Evolutionary conservation across 1,140 invertebrate species (phyloP), one percentile per base, ranked within the genome.

Genomic region (Diorhabda carinulata): DNA sequence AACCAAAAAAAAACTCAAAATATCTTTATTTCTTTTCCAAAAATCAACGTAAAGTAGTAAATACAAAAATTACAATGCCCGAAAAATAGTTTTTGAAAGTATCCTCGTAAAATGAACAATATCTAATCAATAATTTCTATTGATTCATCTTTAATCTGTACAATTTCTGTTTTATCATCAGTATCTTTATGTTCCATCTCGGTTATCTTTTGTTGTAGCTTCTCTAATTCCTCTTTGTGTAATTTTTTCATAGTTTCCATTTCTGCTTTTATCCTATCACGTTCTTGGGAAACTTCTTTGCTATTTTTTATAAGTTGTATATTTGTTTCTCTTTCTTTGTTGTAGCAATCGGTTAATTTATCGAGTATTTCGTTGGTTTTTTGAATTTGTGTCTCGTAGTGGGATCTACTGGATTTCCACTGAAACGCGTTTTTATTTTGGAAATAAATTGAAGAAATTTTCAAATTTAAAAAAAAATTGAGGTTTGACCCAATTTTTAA

Each of bases 41-140:
- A 6, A 10, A 57, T 3, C 4, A 5, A 10, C 57, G n/a, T 10
- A n/a, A 57, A 10, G 9, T 10, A 57, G 25, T 5, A n/a, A 57
- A 57, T 57, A 25, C 3, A 57, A 9, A 57, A n/a, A 10, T 57
- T 25, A 57, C 9, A 57, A 57, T 6, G 6, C 4, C 4, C 5
- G 25, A 5, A 57, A 10, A 57, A 3, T 57, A 7, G 3, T 25
- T 25, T 25, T 25, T 25, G 25, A 25, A 25, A 25, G 25, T 25
- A 25, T 1, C 9, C 9, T 9, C 4, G 3, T 57, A 0, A 57
- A 10, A 25, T 5, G 9, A 57, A 5, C 25, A 8, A n/a, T 5
- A 10, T 10, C 25, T 7, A 60, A 60, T 60, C 58, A 41, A 6
- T n/a, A 56, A 60, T 60, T 60, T 60, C 58, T 60, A 60, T 60